These are phyloP conservation scores for Tetramorium bicarinatum DNA, from an alignment of 2,888 invertebrate species.

Conservation along the genomic window DNA sequence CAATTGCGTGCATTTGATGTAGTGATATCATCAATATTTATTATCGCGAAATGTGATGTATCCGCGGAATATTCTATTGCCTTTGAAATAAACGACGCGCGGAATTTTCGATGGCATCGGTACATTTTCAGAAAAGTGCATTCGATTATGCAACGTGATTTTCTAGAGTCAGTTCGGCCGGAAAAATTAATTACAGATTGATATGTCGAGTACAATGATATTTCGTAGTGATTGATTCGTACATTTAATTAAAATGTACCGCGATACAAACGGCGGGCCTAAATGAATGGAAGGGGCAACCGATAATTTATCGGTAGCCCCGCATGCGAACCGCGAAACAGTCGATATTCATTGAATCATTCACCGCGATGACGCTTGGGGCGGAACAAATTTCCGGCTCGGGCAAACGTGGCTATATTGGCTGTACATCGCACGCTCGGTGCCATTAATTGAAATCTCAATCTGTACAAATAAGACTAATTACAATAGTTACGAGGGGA, in stretches of 20 bases:
- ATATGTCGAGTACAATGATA: conserved; percentile 23
- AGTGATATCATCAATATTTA: conserved; percentile 28
- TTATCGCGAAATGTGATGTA: conserved; percentile 3
- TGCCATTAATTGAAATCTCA: conserved; percentile 58
- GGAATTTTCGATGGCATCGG: not conserved
- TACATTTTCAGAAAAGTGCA: conserved; percentile 28
- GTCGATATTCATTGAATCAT: conserved; percentile 72
- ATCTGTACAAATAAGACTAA: conserved; percentile 37
- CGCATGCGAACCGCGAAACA: conserved; percentile 50
- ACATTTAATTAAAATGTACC: conserved; percentile 66
- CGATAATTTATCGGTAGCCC: conserved; percentile 65
- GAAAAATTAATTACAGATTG: conserved; percentile 48
- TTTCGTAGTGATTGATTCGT: conserved; percentile 58
- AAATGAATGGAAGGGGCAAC: conserved; percentile 10
- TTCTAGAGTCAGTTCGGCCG: not conserved
- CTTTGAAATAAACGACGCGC: not conserved
- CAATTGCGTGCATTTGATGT: not conserved
- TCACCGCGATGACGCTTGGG: conserved; percentile 66
- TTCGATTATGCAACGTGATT: conserved; percentile 29
- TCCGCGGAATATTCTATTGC: not conserved
- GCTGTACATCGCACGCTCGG: not conserved
- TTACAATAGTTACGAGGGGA: not conserved
- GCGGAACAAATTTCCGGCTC: conserved; percentile 65
- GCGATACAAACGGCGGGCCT: not conserved
- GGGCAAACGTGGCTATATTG: conserved; percentile 24